Evolutionary conservation across 2,888 invertebrate genomes (phyloP), one percentile per base, ranked within the genome.

Genomic region (Elegia similella): DNA sequence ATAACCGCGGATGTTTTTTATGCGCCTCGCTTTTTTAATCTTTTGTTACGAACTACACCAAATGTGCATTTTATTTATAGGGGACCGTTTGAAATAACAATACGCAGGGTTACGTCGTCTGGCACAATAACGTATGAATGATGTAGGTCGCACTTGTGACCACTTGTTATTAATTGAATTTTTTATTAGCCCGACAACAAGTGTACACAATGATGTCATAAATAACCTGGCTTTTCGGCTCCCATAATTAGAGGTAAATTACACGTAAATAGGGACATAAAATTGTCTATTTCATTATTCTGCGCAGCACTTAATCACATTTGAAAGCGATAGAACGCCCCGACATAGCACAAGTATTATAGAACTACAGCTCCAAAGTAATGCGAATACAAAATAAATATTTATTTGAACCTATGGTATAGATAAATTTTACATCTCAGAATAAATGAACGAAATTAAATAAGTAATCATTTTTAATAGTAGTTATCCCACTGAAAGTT

Each of bases 1-100:
- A 88, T 88, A 88, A 88, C 88, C 86, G 79, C 90, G 85, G 88
- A 83, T 89, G 90, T 73, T 90, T 90, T 91, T 90, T 90, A 90
- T 89, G 80, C 73, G 75, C 70, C 70, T 73, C 77, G 76, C 78
- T 77, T 87, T 84, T 88, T 88, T 85, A 82, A 82, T 83, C 86
- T 86, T 82, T 89, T 90, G 87, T 89, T 73, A 81, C 72, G 75
- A 70, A 73, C 75, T 75, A 75, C 73, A 75, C 87, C 91, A 88
- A 90, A 88, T 90, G 90, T 84, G 82, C 85, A 74, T 80, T 83
- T 85, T 87, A 85, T 87, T 88, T 85, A 84, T 82, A 67, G 76
- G 88, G 88, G 87, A 76, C 68, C 68, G 60, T 68, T 72, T 56
- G 56, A 30, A 56, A 50, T 67, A 65, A 75, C 70, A 64, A 72